Conservation (phyloP, 2,888 invertebrate species). For the Lithophane leautieri region DNA sequence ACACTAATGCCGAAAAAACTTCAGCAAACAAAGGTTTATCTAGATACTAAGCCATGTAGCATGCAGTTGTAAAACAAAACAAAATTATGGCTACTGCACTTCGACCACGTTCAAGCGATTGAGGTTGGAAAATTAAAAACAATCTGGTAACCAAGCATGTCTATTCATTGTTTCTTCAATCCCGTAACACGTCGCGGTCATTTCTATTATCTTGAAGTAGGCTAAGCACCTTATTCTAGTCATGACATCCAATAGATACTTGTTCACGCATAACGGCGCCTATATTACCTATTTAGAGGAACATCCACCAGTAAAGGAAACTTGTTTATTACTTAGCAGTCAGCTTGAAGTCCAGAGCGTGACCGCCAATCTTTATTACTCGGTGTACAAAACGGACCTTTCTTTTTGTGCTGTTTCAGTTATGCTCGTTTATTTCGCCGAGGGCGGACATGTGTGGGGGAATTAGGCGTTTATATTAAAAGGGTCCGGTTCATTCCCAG, state of each 20-base stretch:
- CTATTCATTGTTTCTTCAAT: constrained; percentile 24
- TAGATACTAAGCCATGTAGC: background rate
- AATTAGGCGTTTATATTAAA: constrained; percentile 53
- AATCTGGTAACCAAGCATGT: background rate
- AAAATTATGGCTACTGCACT: constrained; percentile 12
- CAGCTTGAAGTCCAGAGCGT: constrained; percentile 54
- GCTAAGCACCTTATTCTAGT: background rate
- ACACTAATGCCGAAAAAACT: background rate
- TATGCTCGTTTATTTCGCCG: constrained; percentile 68
- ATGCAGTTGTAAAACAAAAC: constrained; percentile 4
- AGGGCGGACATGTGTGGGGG: constrained; percentile 58
- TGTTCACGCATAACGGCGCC: constrained; percentile 7
- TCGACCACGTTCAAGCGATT: constrained; percentile 5
- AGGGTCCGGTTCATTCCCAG: constrained; percentile 16
- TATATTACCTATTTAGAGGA: constrained; percentile 22
- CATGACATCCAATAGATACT: background rate
- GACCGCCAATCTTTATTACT: constrained; percentile 73
- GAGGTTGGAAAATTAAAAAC: constrained; percentile 4
- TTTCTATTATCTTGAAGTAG: constrained; percentile 14
- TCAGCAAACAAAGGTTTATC: background rate
- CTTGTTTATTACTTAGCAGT: constrained; percentile 49
- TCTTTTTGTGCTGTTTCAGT: constrained; percentile 70
- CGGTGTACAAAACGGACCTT: constrained; percentile 63
- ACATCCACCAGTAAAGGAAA: constrained; percentile 55
- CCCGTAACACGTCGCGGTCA: constrained; percentile 1